phyloP scores from a whole-genome alignment of 2,113 vertebrate species.

The Mirounga angustirostris region DNA sequence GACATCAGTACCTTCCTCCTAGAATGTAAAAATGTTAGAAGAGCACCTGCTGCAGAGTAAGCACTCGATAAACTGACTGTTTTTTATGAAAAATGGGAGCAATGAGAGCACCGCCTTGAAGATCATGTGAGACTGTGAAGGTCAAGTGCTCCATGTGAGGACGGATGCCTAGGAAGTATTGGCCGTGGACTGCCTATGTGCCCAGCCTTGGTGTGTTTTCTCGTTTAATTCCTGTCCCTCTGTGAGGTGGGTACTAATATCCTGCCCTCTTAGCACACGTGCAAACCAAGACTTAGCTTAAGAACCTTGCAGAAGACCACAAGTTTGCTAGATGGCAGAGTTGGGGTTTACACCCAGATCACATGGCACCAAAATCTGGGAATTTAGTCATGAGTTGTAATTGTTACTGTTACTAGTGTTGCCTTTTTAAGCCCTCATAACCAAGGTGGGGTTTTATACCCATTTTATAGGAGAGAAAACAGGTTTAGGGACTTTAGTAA shows the following conservation, averaged over 20 bases:
- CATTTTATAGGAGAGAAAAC: neutral
- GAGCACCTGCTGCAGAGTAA: neutral
- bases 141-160: neutral
- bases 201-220: neutral
- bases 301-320: neutral
- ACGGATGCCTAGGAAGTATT: neutral
- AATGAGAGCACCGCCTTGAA: neutral
- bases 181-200: neutral
- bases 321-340: neutral
- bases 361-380: neutral
- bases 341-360: neutral
- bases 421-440: neutral
- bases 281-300: neutral
- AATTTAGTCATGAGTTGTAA: neutral
- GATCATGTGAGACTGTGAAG: neutral
- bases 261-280: neutral
- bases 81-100: neutral
- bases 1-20: neutral
- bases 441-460: neutral
- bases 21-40: neutral
- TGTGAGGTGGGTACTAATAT: neutral
- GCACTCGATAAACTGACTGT: neutral
- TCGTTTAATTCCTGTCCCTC: neutral
- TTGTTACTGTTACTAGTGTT: neutral
- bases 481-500: neutral